phyloP scores from a whole-genome alignment of 2,113 vertebrate genomes.

The Mola mola region DNA sequence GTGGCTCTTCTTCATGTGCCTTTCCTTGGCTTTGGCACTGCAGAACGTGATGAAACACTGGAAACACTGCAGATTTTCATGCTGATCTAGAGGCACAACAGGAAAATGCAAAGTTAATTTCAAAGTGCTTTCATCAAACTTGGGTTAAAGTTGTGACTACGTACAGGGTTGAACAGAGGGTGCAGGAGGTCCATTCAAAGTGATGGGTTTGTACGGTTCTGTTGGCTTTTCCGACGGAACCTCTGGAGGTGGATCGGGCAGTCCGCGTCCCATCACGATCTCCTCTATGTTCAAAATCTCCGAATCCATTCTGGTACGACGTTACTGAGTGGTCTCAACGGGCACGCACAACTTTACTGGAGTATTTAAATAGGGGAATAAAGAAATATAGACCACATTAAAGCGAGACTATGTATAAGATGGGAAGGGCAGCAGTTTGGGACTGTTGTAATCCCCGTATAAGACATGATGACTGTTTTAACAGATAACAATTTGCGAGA shows the following conservation, averaged over 20 bases:
- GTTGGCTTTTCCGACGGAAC: constrained; percentile 62
- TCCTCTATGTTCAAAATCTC: constrained; percentile 82
- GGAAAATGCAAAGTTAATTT: neutral
- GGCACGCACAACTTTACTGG: neutral
- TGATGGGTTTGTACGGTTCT: constrained; percentile 67
- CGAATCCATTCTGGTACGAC: constrained; percentile 76
- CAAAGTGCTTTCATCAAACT: neutral
- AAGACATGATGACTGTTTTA: too few relatives aligned
- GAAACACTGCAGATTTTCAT: constrained; percentile 85
- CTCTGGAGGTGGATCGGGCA: constrained; percentile 65
- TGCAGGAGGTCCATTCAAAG: constrained; percentile 62
- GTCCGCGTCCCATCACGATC: constrained; percentile 78
- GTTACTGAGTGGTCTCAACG: neutral
- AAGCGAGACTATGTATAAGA: neutral
- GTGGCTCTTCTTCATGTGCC: constrained; percentile 86
- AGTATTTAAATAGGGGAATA: neutral
- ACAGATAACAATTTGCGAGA: too few relatives aligned
- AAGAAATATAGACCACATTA: neutral
- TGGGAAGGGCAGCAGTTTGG: neutral
- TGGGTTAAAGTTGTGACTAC: neutral
- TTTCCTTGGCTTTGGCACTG: constrained; percentile 85
- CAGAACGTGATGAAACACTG: constrained; percentile 87
- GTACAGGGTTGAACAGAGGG: constrained; percentile 77
- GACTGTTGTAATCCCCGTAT: too few relatives aligned
- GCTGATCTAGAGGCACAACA: constrained; percentile 74